Base-by-base conservation (phyloP, 2,888 invertebrate species). In the Zygothrica quintamaculata region DNA sequence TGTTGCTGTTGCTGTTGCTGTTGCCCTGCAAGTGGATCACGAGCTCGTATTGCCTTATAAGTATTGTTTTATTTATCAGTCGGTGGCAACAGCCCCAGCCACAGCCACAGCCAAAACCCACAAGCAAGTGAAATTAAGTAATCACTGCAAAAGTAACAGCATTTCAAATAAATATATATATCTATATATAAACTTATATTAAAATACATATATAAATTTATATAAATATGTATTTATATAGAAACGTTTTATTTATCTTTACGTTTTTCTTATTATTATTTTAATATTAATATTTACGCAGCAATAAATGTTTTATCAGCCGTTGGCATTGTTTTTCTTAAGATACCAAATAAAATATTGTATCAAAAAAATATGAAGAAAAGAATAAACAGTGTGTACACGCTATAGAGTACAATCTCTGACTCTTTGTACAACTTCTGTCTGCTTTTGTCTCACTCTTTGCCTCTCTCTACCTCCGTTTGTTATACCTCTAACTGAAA, bases 281-380 rank as follows among this genome's bases (percentile, higher is more conserved):
- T n/a, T n/a, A n/a, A n/a, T n/a, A n/a, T 8, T 31, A 9, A 39
- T 52, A 50, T 52, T 68, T 57, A 57, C 40, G 15, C 57, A 34
- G 33, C 36, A 29, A 56, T 37, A 53, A 39, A 46, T 53, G 16
- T 52, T 65, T 66, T 80, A 58, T 73, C 65, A 59, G 67, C 39
- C 33, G 47, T 29, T 37, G 25, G 16, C 16, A 12, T 36, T 48
- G 64, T 60, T 65, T 44, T 46, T 12, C 51, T 53, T 36, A 13
- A 12, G 46, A 37, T 46, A 48, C n/a, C 13, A 12, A 31, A 25
- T 15, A 8, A 15, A 39, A 50, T 57, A 33, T 5, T 26, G 29
- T 9, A n/a, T n/a, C n/a, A n/a, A n/a, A n/a, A n/a, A n/a, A n/a
- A n/a, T n/a, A n/a, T 22, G 18, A 5, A 5, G 18, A 8, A 12